These are phyloP conservation scores for Aporophyla lueneburgensis DNA, from an alignment of 2,888 invertebrate genomes.

Conservation along the genomic window DNA sequence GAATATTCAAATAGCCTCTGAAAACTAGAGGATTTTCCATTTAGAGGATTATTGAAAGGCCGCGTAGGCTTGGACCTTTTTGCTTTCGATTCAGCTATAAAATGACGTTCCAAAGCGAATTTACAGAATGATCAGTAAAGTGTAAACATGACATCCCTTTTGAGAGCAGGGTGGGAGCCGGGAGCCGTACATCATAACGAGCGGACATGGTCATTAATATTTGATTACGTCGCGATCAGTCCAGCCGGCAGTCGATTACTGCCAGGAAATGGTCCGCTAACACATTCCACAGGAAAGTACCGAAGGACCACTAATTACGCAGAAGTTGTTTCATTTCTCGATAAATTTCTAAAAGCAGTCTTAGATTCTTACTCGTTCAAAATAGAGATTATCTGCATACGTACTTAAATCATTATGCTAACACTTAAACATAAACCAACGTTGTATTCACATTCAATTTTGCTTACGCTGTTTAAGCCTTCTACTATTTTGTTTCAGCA, in stretches of 20 bases:
- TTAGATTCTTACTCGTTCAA: no score
- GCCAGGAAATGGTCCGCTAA: slow-evolving; percentile 78
- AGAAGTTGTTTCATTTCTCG: not conserved
- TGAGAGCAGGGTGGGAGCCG: not conserved
- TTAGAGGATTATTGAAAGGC: not conserved
- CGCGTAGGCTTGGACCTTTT: not conserved
- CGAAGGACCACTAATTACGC: slow-evolving; percentile 23
- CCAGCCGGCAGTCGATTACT: slow-evolving; percentile 82
- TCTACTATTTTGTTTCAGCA: no score
- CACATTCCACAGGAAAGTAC: slow-evolving; percentile 7
- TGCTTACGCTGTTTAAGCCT: no score
- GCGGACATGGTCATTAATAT: slow-evolving; percentile 72
- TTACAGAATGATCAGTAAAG: slow-evolving; percentile 27
- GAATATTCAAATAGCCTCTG: not conserved
- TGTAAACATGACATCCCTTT: slow-evolving; percentile 32
- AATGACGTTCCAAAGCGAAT: not conserved
- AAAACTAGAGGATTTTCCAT: not conserved
- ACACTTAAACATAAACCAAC: no score
- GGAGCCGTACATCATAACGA: slow-evolving; percentile 54
- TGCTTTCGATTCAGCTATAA: not conserved
- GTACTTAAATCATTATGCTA: no score
- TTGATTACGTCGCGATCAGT: slow-evolving; percentile 74
- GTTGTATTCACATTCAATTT: no score
- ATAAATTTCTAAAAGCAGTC: not conserved
- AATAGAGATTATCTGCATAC: no score